Base-by-base conservation (phyloP, 2,888 invertebrate genomes). In the Argynnis bischoffii region DNA sequence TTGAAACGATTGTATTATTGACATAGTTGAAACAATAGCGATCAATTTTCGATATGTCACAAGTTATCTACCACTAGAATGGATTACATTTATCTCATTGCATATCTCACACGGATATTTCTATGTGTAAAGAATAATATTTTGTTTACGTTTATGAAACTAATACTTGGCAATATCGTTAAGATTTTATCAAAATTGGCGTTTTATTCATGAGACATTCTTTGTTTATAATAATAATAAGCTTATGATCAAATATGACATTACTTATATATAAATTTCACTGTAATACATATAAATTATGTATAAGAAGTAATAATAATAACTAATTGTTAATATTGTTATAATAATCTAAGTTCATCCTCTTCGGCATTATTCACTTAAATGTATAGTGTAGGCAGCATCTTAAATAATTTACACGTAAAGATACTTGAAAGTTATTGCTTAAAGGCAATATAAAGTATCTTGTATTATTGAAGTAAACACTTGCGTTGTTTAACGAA, bases 31-130 rank as follows among this genome's bases (percentile, higher is more conserved):
- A 65, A 71, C 63, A 65, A 66, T 63, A 47, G 69, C 55, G 78
- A 77, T 78, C 78, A 77, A 78, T 77, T 74, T 74, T 64, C 71
- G 78, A 77, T 77, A 78, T 72, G 78, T 76, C 78, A 74, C 65
- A 69, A 56, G 68, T 53, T 76, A 77, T 77, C 77, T 74, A 74
- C 73, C 72, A 66, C 69, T 31, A 71, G 71, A 76, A 78, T 77
- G 75, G 77, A 77, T 78, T 74, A 74, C 72, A 72, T 71, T 78
- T 77, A 78, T 78, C 78, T 65, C 53, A 66, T 72, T 55, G 67
- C 65, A 59, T 59, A 59, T 59, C 59, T 48, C 59, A 71, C 60
- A 64, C 69, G 71, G 69, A 74, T 67, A 63, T 72, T 67, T 69
- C 55, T 53, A 51, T 48, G 54, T n/a, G 51, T 35, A 55, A 53